Base-by-base conservation (phyloP, 1,140 invertebrate genomes). In the Tigriopus japonicus region DNA sequence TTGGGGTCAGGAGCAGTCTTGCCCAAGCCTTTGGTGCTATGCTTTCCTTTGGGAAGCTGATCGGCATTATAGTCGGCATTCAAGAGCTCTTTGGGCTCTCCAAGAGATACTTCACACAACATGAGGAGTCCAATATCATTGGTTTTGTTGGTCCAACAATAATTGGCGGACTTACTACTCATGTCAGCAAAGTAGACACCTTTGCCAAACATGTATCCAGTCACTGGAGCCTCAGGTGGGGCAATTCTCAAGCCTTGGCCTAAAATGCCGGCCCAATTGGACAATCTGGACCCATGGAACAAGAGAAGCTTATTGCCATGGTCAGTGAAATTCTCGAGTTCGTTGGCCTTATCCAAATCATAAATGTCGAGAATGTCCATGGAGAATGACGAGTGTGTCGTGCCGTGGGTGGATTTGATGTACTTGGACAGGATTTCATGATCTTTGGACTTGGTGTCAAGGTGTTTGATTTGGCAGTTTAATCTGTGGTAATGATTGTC, bases 171-270 rank as follows among this genome's bases (percentile, higher is more conserved):
- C 67, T 80, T 81, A 41, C 73, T 75, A 6, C 76, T 73, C 71
- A 78, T 77, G 67, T 81, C 80, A 24, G 79, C 79, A 69, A 81
- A 80, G 67, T 81, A 81, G 35, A 81, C 69, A 51, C 70, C 70
- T 63, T 71, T 71, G 1, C 70, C 70, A 64, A 69, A 69, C 79
- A 80, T 80, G 67, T 78, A 79, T 10, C 78, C 78, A 68, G 72
- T 72, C 17, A 62, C 63, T 40, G 74, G 75, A 9, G 75, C 75
- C 66, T 77, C 75, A 1, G 73, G 74, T 40, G 75, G 75, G 55
- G 79, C 80, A 62, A 80, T 80, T 56, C 76, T 67, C 35, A 81
- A 68, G 21, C 79, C 79, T 66, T 80, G 75, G 13, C 72, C 74
- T 3, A 80, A 66, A 65, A 81, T 81, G 53, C 79, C 77, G 56